Percentiles rank a stretch among this genome's conserved stretches.
These are phyloP conservation scores for Protonemura montana DNA, from an alignment of 2,888 invertebrate genomes.

Conservation along the genomic window DNA sequence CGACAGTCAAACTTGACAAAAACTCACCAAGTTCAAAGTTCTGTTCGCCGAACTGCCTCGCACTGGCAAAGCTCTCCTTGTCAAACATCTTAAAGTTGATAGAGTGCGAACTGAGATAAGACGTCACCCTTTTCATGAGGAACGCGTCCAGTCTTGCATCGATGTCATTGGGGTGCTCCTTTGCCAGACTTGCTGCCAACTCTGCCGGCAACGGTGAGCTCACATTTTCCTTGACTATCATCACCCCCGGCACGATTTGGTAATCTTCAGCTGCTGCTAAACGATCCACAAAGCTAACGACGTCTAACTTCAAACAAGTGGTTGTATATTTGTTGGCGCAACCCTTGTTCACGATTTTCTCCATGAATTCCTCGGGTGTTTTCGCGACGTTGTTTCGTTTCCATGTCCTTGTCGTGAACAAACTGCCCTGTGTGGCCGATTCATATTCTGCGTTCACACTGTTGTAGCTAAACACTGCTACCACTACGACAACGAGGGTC, in stretches of 20 bases:
- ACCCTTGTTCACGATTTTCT: constrained; percentile 44
- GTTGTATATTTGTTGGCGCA: constrained; percentile 69
- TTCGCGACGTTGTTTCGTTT: constrained; percentile 23
- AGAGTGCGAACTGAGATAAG: constrained; percentile 76
- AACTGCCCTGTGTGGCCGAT: constrained; percentile 13
- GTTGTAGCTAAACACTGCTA: not conserved
- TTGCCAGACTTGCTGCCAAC: constrained; percentile 67
- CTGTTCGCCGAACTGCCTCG: constrained; percentile 62
- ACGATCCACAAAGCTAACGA: constrained; percentile 78
- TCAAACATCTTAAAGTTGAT: constrained; percentile 76
- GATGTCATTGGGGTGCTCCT: constrained; percentile 77
- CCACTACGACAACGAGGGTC: not conserved
- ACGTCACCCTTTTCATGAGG: constrained; percentile 73
- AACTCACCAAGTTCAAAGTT: constrained; percentile 51
- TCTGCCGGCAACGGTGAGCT: constrained; percentile 43
- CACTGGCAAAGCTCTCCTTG: constrained; percentile 67
- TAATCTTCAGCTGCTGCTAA: constrained; percentile 72
- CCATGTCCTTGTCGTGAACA: constrained; percentile 33
- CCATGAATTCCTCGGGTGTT: constrained; percentile 44
- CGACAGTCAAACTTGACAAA: no score
- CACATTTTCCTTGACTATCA: constrained; percentile 66
- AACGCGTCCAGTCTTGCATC: constrained; percentile 80
- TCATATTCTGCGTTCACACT: constrained; percentile 18
- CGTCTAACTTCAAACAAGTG: constrained; percentile 80
- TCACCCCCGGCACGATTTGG: constrained; percentile 75